Base-by-base conservation (phyloP, 2,797 vertebrate species). In the Valencia hispanica region DNA sequence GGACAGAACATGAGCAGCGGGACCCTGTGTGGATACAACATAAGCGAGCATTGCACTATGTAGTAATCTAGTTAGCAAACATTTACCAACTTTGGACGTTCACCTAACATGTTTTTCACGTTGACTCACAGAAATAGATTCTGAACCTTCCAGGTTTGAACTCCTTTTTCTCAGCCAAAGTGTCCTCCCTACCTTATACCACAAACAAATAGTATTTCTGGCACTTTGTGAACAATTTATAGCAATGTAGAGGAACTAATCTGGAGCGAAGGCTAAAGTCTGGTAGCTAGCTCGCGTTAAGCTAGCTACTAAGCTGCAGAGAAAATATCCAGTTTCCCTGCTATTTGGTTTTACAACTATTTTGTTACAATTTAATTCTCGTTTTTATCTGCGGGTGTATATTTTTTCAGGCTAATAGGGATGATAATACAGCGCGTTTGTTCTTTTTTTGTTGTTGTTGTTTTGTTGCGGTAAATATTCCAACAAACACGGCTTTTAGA, bases 31-130 rank as follows among this genome's bases (percentile, higher is more conserved):
- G 11, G 9, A 15, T 17, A 72, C 27, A n/a, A n/a, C 27, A 45
- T 5, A 55, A 68, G 20, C 70, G 30, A 69, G 34, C 36, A 68
- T 53, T 66, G 84, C 50, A 76, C 45, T 65, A 32, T 68, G 74
- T 10, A 77, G 47, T 73, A 43, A 47, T 45, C 66, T n/a, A 32
- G n/a, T 68, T 34, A 55, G 73, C 20, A 22, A 68, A 57, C 48
- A 50, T 0, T 14, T 15, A 77, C 69, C 81, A 87, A 90, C 80
- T 91, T 79, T 76, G 51, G 20, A 79, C 57, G 63, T 79, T 57
- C 78, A 73, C 65, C 66, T 55, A 25, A 80, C 79, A 75, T 68
- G 53, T 32, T 61, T 30, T 61, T 27, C 63, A 68, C 25, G 41
- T 2, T 5, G 36, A n/a, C 22, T 57, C 34, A 27, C 15, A 22